These are phyloP conservation scores for Stenodera caucasica DNA, from an alignment of 2,888 invertebrate species.

Conservation along the genomic window DNA sequence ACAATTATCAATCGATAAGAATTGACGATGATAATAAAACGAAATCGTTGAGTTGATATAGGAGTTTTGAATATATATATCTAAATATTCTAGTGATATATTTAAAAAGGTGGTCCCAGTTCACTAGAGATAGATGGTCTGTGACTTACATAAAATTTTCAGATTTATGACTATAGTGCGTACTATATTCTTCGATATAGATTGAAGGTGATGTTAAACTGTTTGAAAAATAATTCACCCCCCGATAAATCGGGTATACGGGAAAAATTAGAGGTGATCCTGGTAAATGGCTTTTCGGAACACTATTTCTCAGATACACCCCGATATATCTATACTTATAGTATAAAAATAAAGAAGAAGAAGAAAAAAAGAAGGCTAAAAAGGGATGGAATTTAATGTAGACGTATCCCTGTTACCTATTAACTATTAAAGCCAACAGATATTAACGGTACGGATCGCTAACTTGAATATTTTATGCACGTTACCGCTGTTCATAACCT, in stretches of 20 bases:
- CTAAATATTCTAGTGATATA: too few relatives aligned
- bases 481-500: conserved; percentile 42
- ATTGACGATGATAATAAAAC: too few relatives aligned
- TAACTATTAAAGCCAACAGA: conserved; percentile 47
- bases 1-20: too few relatives aligned
- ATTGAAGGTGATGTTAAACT: conserved; percentile 26
- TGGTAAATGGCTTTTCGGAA: conserved; percentile 47
- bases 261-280: conserved; percentile 50
- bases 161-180: not conserved
- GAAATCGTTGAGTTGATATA: too few relatives aligned
- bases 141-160: not conserved
- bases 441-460: conserved; percentile 40
- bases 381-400: conserved; percentile 38
- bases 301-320: conserved; percentile 40
- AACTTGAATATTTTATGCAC: conserved; percentile 40
- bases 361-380: not conserved
- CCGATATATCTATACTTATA: too few relatives aligned
- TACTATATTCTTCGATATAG: conserved; percentile 12
- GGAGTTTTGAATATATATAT: too few relatives aligned
- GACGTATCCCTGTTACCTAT: conserved; percentile 40
- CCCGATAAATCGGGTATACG: conserved; percentile 43
- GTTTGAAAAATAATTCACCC: conserved; percentile 39
- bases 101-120: too few relatives aligned
- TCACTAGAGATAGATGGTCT: too few relatives aligned
- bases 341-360: not conserved